Percentiles rank a stretch among this genome's conserved stretches.
phyloP scores from a whole-genome alignment of 2,113 vertebrate species.

The Orcinus orca region DNA sequence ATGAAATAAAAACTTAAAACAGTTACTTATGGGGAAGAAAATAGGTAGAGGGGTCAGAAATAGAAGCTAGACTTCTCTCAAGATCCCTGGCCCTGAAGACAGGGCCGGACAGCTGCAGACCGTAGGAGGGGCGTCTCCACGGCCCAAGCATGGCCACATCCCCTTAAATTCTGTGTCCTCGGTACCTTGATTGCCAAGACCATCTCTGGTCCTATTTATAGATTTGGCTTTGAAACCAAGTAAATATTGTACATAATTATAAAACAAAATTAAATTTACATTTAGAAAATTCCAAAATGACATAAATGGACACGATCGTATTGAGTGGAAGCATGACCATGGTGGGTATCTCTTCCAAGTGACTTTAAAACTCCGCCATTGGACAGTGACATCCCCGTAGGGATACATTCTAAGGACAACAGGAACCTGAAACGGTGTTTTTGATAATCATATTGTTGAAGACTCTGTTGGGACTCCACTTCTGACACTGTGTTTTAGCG shows the following conservation, averaged over 20 bases:
- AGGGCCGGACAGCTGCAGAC: fast-evolving
- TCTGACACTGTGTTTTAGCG: neutral
- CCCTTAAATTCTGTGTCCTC: neutral
- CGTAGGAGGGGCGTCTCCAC: fast-evolving
- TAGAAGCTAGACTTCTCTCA: neutral
- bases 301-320: neutral
- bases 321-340: neutral
- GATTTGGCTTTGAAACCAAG: neutral
- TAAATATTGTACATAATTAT: neutral
- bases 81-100: too few species aligned
- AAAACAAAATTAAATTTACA: neutral
- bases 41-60: neutral
- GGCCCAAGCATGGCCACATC: fast-evolving
- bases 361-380: neutral
- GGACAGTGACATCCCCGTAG: too few species aligned
- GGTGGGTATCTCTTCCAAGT: neutral
- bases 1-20: neutral
- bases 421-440: neutral
- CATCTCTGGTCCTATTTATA: fast-evolving
- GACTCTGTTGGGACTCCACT: neutral
- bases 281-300: neutral
- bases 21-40: neutral
- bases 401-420: neutral
- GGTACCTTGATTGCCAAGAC: neutral
- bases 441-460: neutral